Evolutionary conservation across 2,888 invertebrate genomes (phyloP).

Genomic region (Apamea crenata): DNA sequence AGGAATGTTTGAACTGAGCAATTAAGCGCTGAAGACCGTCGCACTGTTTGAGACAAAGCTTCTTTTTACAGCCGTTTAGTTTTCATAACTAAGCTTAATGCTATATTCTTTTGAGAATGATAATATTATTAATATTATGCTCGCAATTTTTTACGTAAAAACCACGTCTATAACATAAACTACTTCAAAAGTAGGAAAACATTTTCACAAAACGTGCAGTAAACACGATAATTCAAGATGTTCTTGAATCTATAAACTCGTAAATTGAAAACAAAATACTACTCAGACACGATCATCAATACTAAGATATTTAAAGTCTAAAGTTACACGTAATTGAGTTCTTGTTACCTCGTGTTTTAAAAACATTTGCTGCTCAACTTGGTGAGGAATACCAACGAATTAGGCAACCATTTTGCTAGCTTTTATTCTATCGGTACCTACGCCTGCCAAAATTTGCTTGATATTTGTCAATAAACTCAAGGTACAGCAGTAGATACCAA

Average conservation of each 20-base stretch:
- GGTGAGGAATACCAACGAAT: background rate
- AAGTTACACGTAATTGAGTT: slow-evolving; percentile 12
- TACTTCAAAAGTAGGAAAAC: slow-evolving; percentile 27
- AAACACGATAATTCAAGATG: slow-evolving; percentile 1
- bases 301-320: slow-evolving; percentile 28
- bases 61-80: slow-evolving; percentile 23
- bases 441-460: background rate
- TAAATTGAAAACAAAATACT: slow-evolving; percentile 31
- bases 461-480: background rate
- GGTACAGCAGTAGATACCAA: background rate
- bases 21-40: slow-evolving; percentile 21
- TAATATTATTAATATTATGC: slow-evolving; percentile 61
- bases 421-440: background rate
- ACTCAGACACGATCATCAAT: slow-evolving; percentile 11
- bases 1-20: slow-evolving; percentile 57
- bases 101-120: slow-evolving; percentile 23
- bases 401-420: background rate
- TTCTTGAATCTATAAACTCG: slow-evolving; percentile 16
- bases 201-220: slow-evolving; percentile 9
- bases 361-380: slow-evolving; percentile 6
- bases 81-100: slow-evolving; percentile 47
- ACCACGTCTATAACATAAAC: slow-evolving; percentile 20
- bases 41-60: slow-evolving; percentile 21
- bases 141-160: slow-evolving; percentile 38
- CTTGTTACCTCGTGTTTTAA: slow-evolving; percentile 14